Base-by-base conservation (phyloP, 2,113 vertebrate species). In the Tapirus terrestris region DNA sequence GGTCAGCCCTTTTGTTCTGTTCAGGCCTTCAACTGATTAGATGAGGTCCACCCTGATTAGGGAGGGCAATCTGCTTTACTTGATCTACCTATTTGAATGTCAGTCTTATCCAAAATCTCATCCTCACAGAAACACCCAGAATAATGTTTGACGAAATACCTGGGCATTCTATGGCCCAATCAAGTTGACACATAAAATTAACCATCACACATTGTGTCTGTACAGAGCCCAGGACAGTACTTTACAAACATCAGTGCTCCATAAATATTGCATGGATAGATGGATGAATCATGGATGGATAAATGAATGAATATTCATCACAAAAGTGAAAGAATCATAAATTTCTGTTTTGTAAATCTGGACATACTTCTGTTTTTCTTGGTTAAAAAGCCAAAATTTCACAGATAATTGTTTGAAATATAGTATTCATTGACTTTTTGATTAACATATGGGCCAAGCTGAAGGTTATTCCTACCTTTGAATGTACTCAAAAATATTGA, bases 311-410 rank as follows among this genome's bases (percentile, higher is more conserved):
- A 68, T 51, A 16, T 72, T 72, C 31, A 51, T 53, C 36, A 79
- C 20, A 75, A 12, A 89, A 93, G 11, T 80, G 70, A 77, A 83
- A 86, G 18, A 91, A 53, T n/a, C 25, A 8, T 58, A 91, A 9
- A 6, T 91, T 94, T 94, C 51, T 1, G 21, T 94, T 61, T 76
- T 63, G 12, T 91, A 36, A n/a, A n/a, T 68, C 12, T 53, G 39
- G 27, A 72, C 96, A 86, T 91, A 75, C 16, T 65, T 36, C 6
- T 56, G 10, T 5, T 81, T 96, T 96, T 14, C 3, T 36, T 91
- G 29, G 11, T 76, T 87, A 68, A 94, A 95, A 90, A 91, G 25
- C 20, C 5, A n/a, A 43, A 94, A 84, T 45, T 84, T 92, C 29
- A 84, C 63, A 85, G 20, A 83, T 81, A 17, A 48, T 85, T 76